Base-by-base conservation (phyloP, 2,113 vertebrate species). In the Sinocyclocheilus anshuiensis region DNA sequence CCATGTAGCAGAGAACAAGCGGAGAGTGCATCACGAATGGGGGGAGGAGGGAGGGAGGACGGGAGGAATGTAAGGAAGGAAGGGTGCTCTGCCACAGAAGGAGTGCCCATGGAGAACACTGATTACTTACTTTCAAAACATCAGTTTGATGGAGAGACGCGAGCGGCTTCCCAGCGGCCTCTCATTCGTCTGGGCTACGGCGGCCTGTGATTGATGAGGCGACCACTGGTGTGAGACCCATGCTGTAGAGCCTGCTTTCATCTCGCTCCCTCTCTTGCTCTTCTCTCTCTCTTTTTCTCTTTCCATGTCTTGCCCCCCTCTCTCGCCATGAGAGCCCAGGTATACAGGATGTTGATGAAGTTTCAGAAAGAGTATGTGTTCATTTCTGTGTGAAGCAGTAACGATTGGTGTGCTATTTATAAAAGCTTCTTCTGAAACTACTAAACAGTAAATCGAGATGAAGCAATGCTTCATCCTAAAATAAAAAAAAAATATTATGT, bases 61-160 rank as follows among this genome's bases (percentile, higher is more conserved):
- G 10, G 45, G 45, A 72, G 39, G 74, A 53, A 55, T 65, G 67
- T 57, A 39, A 55, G 59, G 48, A 55, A 86, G 84, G 84, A 82
- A 67, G 86, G 81, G 77, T 26, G 89, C 90, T 89, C 78, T 48
- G 45, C 45, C 45, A 48, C 45, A 48, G 45, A 48, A 48, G 45
- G 45, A 48, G 45, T 48, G 89, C 90, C 90, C 78, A 69, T 92
- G 85, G 90, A 90, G 90, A 90, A 87, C 90, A 91, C 91, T 90
- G 89, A 91, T 90, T 90, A 92, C 89, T 92, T 90, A 92, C 90
- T 92, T 91, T 91, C 88, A 89, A 90, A 92, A 90, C 90, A 92
- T 91, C 88, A 90, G 83, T 87, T 91, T 92, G 89, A 91, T 90
- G 89, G 91, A 92, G 91, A 88, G 91, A 91, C 48, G 69, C 81